Conservation (phyloP, 2,797 vertebrate genomes). For the Eptatretus atami region DNA sequence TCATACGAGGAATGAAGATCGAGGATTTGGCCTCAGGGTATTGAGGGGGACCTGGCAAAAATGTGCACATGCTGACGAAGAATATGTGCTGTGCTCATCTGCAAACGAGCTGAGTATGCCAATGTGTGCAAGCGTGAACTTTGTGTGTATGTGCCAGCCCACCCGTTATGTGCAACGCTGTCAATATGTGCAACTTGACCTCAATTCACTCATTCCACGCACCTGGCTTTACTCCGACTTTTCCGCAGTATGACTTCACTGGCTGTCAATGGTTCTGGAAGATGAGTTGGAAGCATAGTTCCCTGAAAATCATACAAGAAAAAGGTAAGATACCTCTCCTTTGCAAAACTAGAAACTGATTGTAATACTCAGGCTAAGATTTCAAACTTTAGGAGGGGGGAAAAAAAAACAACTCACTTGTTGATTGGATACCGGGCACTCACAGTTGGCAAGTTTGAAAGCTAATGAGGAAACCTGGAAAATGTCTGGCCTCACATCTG, state of each 20-base stretch:
- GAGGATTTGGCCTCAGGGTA: too few species aligned
- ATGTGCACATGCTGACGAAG: too few species aligned
- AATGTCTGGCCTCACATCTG: conserved; percentile 67
- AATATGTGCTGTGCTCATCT: too few species aligned
- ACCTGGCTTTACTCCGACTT: conserved; percentile 94
- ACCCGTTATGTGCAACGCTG: too few species aligned
- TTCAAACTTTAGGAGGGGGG: conserved; percentile 7
- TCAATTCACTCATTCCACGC: conserved; percentile 8
- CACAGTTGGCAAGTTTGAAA: conserved; percentile 64
- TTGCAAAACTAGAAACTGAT: background rate
- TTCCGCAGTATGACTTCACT: conserved; percentile 74
- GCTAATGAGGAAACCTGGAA: conserved; percentile 82
- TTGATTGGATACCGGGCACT: conserved; percentile 66
- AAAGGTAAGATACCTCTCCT: background rate
- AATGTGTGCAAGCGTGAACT: too few species aligned
- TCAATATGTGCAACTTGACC: too few species aligned
- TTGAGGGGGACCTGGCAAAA: too few species aligned
- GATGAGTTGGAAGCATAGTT: conserved; percentile 40
- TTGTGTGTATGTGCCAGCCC: too few species aligned
- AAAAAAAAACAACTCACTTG: conserved; percentile 27
- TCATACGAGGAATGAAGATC: too few species aligned
- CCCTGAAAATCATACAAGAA: conserved; percentile 19
- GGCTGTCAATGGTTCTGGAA: conserved; percentile 74
- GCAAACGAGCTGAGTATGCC: too few species aligned
- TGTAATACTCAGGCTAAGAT: background rate